Evolutionary conservation across 2,888 invertebrate species (phyloP).

Genomic region (Stegana nigrithorax): DNA sequence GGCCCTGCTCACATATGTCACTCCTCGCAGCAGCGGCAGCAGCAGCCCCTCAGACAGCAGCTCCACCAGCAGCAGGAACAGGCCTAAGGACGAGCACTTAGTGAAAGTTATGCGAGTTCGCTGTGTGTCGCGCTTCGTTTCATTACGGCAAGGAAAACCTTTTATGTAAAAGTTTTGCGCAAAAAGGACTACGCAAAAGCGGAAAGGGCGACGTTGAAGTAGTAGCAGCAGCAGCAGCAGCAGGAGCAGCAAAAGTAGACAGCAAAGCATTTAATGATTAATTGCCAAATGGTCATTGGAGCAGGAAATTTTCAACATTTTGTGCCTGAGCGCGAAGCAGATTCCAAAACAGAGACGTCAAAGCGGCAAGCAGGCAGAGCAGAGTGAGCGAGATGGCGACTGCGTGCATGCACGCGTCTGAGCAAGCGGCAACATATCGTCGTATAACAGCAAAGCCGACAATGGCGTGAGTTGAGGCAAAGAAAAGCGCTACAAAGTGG

Average conservation of each 20-base stretch:
- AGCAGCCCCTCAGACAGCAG: too few relatives aligned
- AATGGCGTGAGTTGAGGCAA: not conserved
- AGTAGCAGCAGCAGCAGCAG: slow-evolving; percentile 42
- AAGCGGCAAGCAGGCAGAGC: slow-evolving; percentile 24
- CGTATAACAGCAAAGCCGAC: not conserved
- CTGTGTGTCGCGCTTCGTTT: too few relatives aligned
- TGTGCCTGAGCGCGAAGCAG: slow-evolving; percentile 1
- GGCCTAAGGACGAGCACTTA: too few relatives aligned
- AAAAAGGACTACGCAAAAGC: not conserved
- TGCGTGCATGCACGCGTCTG: not conserved
- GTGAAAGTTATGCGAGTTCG: too few relatives aligned
- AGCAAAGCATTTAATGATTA: slow-evolving; percentile 44
- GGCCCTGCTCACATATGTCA: too few relatives aligned
- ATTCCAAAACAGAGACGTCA: slow-evolving; percentile 27
- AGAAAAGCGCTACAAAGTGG: not conserved
- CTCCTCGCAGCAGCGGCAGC: too few relatives aligned
- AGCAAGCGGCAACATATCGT: too few relatives aligned
- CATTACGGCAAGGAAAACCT: slow-evolving; percentile 42
- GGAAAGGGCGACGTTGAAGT: slow-evolving; percentile 35
- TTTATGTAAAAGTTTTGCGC: slow-evolving; percentile 40
- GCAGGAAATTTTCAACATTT: slow-evolving; percentile 43
- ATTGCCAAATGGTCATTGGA: slow-evolving; percentile 47
- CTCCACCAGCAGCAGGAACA: too few relatives aligned
- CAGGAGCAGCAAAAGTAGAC: slow-evolving; percentile 8
- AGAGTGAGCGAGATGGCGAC: not conserved